These are phyloP conservation scores for Coranthus polyacanthus DNA, from an alignment of 2,797 vertebrate genomes.

Conservation along the genomic window DNA sequence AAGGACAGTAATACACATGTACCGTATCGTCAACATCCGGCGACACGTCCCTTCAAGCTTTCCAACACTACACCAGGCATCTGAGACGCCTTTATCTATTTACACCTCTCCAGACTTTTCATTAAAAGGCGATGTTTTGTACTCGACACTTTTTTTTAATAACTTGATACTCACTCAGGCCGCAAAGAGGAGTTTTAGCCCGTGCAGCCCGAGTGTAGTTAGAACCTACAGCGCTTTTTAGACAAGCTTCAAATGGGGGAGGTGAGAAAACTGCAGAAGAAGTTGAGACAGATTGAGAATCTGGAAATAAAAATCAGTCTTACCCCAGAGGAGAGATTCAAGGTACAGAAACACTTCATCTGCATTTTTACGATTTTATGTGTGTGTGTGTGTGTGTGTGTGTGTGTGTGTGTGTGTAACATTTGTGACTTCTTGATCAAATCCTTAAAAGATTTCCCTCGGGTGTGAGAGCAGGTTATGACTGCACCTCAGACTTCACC, in stretches of 20 bases:
- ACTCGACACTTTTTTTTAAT: constrained; percentile 13
- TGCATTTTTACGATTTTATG: constrained; percentile 9
- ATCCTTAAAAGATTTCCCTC: constrained; percentile 46
- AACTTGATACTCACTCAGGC: background rate
- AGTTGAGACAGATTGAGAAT: constrained; percentile 89
- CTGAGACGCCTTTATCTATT: constrained; percentile 2
- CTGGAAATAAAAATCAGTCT: constrained; percentile 87
- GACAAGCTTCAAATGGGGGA: constrained; percentile 82
- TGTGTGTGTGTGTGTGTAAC: too few relatives aligned
- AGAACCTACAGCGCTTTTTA: constrained; percentile 1
- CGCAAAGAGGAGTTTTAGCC: background rate
- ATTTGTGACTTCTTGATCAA: constrained; percentile 8
- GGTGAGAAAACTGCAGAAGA: constrained; percentile 89
- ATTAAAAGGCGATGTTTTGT: constrained; percentile 7
- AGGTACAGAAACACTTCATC: constrained; percentile 79
- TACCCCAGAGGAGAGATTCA: constrained; percentile 82
- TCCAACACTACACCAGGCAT: background rate
- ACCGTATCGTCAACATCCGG: constrained; percentile 73
- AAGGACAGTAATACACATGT: constrained; percentile 31
- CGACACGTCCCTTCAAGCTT: constrained; percentile 70
- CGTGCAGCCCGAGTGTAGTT: background rate
- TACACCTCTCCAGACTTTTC: background rate
- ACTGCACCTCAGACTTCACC: background rate
- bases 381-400: constrained; percentile 2
- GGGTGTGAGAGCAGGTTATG: constrained; percentile 26